Conservation (phyloP, 2,113 vertebrate genomes). For the Callithrix jacchus region DNA sequence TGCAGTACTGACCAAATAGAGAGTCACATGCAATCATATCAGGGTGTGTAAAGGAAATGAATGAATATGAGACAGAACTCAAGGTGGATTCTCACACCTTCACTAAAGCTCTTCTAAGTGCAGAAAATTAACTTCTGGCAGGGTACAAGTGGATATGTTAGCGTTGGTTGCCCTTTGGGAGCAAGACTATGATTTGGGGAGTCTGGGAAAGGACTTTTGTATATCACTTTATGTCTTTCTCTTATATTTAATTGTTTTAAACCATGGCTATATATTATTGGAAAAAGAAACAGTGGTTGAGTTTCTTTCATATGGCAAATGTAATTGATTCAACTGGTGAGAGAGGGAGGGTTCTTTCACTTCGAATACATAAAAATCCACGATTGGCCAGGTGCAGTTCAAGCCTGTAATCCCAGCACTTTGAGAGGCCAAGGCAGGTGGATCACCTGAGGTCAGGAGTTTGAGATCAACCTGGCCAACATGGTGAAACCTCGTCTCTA, state of each 20-base stretch:
- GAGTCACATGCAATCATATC: accelerated
- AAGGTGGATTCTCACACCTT: accelerated
- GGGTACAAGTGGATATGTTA: accelerated
- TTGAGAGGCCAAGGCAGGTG: too few relatives aligned
- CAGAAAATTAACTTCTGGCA: accelerated
- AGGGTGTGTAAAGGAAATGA: not conserved
- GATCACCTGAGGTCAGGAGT: too few relatives aligned
- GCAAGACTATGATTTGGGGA: not conserved
- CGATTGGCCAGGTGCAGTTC: too few relatives aligned
- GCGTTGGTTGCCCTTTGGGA: not conserved
- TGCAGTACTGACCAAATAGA: accelerated
- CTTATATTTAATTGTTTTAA: not conserved
- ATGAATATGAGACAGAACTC: not conserved
- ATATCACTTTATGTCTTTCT: not conserved
- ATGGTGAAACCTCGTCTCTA: too few relatives aligned
- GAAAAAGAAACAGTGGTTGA: not conserved
- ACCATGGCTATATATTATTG: not conserved
- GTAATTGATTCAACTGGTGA: not conserved
- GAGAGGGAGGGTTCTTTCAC: too few relatives aligned
- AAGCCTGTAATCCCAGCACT: too few relatives aligned
- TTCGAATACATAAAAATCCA: too few relatives aligned
- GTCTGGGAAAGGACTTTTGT: not conserved
- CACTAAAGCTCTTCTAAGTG: accelerated
- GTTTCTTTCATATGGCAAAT: not conserved
- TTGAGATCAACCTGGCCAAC: too few relatives aligned